A percentile compares a stretch with the other conserved stretches of the same genome.
These are phyloP conservation scores for Lophius piscatorius DNA, from an alignment of 2,113 vertebrate genomes.

Conservation along the genomic window DNA sequence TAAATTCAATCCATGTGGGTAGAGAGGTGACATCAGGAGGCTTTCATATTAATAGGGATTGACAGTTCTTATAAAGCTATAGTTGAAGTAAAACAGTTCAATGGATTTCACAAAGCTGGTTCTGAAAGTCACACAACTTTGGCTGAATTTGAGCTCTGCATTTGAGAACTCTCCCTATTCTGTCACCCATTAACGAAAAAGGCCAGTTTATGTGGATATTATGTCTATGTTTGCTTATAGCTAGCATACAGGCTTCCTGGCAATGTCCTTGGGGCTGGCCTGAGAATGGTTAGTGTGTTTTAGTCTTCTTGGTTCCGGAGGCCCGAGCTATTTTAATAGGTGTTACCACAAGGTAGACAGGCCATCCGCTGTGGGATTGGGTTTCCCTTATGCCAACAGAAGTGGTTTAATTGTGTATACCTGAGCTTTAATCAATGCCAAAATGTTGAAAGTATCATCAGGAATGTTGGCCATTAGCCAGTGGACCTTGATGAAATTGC, in stretches of 20 bases:
- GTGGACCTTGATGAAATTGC: constrained; percentile 65
- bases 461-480: constrained; percentile 60
- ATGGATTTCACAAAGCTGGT: too few relatives aligned
- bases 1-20: too few relatives aligned
- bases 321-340: constrained; percentile 60
- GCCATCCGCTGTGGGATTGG: constrained; percentile 55
- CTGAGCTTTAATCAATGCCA: constrained; percentile 73
- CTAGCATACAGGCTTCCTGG: constrained; percentile 49
- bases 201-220: constrained; percentile 35
- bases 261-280: constrained; percentile 47
- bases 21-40: too few relatives aligned
- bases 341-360: constrained; percentile 57
- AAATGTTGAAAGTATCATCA: constrained; percentile 62
- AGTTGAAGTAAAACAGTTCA: too few relatives aligned
- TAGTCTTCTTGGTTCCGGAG: constrained; percentile 35
- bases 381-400: constrained; percentile 74
- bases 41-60: too few relatives aligned
- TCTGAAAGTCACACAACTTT: background rate
- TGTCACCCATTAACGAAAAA: constrained; percentile 15
- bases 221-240: constrained; percentile 59
- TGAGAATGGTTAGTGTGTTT: constrained; percentile 50
- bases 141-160: constrained; percentile 3
- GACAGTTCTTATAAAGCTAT: too few relatives aligned
- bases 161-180: background rate
- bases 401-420: constrained; percentile 73